phyloP scores from a whole-genome alignment of 2,797 vertebrate genomes.

The Cichlasoma orientale region DNA sequence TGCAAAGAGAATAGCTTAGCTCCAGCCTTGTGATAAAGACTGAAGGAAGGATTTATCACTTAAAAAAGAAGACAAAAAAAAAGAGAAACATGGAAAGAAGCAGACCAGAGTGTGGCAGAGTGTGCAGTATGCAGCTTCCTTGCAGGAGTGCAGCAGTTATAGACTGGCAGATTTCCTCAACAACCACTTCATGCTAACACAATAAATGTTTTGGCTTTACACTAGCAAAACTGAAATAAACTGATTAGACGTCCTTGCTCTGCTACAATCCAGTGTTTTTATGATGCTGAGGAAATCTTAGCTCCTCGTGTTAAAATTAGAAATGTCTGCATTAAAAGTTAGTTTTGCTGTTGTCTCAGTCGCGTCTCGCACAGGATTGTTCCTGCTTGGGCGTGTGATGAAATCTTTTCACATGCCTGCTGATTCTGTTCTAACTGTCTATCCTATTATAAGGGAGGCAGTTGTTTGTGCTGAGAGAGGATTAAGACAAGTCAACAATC shows the following conservation, averaged over 20 bases:
- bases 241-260: constrained; percentile 3
- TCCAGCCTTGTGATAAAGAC: constrained; percentile 62
- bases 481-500: constrained; percentile 78
- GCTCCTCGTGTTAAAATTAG: constrained; percentile 9
- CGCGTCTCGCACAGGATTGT: constrained; percentile 9
- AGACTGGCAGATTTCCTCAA: constrained; percentile 16
- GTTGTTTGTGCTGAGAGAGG: constrained; percentile 69
- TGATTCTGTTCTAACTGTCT: constrained; percentile 54
- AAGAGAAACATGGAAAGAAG: constrained; percentile 15
- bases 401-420: constrained; percentile 46
- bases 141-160: constrained; percentile 29
- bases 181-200: constrained; percentile 1
- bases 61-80: constrained; percentile 19
- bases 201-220: constrained; percentile 23
- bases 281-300: constrained; percentile 8
- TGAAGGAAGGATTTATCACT: constrained; percentile 61
- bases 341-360: constrained; percentile 18
- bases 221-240: constrained; percentile 13
- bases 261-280: neutral
- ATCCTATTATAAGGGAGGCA: constrained; percentile 56
- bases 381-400: constrained; percentile 30
- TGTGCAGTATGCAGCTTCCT: constrained; percentile 37
- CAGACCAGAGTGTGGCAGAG: constrained; percentile 17
- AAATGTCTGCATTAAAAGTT: constrained; percentile 19
- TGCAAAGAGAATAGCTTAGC: constrained; percentile 65